Evolutionary conservation across 2,888 invertebrate genomes (phyloP), one percentile per base, ranked within the genome.

Genomic region (Flabesymbios commensalis): DNA sequence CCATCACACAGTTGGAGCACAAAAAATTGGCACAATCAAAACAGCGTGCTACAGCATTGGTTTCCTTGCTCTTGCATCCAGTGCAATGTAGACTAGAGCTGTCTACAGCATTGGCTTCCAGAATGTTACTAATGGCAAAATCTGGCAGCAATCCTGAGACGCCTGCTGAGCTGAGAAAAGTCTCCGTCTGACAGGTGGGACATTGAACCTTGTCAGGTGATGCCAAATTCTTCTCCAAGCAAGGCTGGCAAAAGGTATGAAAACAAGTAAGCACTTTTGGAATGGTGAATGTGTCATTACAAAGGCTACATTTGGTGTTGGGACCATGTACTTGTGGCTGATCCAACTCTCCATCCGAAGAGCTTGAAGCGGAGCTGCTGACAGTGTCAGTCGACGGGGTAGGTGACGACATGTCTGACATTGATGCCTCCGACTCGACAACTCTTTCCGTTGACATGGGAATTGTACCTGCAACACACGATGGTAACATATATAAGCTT

Each of bases 1-100:
- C 97, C 90, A 95, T 95, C 77, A 94, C 94, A 88, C 98, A 98
- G 83, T 95, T 94, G 63, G 92, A 90, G 85, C 98, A 98, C 74
- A 99, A 88, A 82, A 92, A 93, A 82, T 94, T 94, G 78, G 92
- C 92, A 85, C 98, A 99, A 84, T 97, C 96, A 78, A 93, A 91
- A 84, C 96, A 97, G 81, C 93, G 91, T 65, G 95, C 95, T 61
- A 95, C 93, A 51, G 96, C 96, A 88, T 91, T 91, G 24, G 92
- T 90, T 83, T 94, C 93, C 82, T 92, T 92, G 72, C 92, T 92
- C 85, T 96, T 97, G 87, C 98, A 98, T 78, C 94, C 95, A 74
- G 95, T 96, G 86, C 96, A 97, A 66, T 75, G 73, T 57, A 80
- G 71, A 52, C 85, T 85, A 45, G 73, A 74, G 36, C 75, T 76